Evolutionary conservation across 2,797 vertebrate species (phyloP), one percentile per base, ranked within the genome.

Genomic region (Sciurus carolinensis): DNA sequence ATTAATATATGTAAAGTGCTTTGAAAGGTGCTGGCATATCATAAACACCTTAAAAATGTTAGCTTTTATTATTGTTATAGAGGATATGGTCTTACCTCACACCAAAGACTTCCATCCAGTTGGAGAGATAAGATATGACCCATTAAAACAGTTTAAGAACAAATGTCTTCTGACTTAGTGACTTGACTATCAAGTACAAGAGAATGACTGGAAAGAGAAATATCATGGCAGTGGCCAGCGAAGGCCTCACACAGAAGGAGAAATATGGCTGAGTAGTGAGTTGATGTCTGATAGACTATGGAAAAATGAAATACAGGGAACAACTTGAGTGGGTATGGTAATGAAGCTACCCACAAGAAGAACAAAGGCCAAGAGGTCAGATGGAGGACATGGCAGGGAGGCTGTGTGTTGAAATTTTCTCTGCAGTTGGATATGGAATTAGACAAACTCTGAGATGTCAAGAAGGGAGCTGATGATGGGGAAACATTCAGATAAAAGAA

Each of bases 341-440:
- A 5, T 52, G 33, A 66, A 18, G 44, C 62, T 76, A 33, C 77
- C 42, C 20, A 39, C 39, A 64, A 36, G 18, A 54, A 28, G 66
- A 87, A 57, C 42, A 20, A 67, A 79, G 44, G 7, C 24, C 11
- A 39, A 52, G n/a, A 54, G 52, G 42, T 66, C 47, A 15, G 30
- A 75, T 62, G 11, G 42, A 39, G 47, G 17, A 20, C 14, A 33
- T 5, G 7, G 39, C 0, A 0, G 5, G 22, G 2, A 22, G 54
- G 47, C 4, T 7, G 10, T 50, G 64, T 24, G 24, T 33, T 7
- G 44, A 80, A 26, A 44, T 54, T 91, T 44, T 36, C 50, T 67
- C 57, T 81, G 67, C 50, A 81, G 47, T 50, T 54, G 52, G n/a
- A 81, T 52, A 69, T 64, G 6, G 11, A 82, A 71, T 77, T 75